phyloP scores from a whole-genome alignment of 1,140 invertebrate species.

The Papilio machaon region DNA sequence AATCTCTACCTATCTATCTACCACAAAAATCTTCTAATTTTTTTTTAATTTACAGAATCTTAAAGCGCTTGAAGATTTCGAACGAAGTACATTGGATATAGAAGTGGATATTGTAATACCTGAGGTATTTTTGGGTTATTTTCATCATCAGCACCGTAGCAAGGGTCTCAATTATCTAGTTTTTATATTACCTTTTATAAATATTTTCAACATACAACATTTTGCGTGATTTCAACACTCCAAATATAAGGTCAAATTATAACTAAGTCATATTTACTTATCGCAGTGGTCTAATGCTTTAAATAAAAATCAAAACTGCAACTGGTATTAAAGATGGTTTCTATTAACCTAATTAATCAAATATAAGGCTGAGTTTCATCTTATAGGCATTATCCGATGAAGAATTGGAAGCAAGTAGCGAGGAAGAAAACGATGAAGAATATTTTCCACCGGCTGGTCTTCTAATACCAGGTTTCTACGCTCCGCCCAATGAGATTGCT shows the following conservation, averaged over 20 bases:
- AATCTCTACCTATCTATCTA: background rate
- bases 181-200: too few species aligned
- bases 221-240: too few species aligned
- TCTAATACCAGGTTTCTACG: slow-evolving; percentile 70
- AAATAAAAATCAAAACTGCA: too few species aligned
- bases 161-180: too few species aligned
- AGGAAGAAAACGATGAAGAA: slow-evolving; percentile 61
- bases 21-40: background rate
- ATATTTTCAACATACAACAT: too few species aligned
- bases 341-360: background rate
- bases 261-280: too few species aligned
- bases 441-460: slow-evolving; percentile 71
- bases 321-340: too few species aligned
- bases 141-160: background rate
- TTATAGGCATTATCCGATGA: slow-evolving; percentile 57
- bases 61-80: slow-evolving; percentile 54
- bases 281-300: too few species aligned
- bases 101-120: slow-evolving; percentile 56
- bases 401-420: slow-evolving; percentile 51
- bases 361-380: background rate
- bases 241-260: too few species aligned
- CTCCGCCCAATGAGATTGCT: slow-evolving; percentile 72
- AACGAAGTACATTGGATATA: slow-evolving; percentile 54
- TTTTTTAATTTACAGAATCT: slow-evolving; percentile 55
- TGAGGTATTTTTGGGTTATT: slow-evolving; percentile 45